phyloP scores from a whole-genome alignment of 2,888 invertebrate genomes.

The Agriopis marginaria region DNA sequence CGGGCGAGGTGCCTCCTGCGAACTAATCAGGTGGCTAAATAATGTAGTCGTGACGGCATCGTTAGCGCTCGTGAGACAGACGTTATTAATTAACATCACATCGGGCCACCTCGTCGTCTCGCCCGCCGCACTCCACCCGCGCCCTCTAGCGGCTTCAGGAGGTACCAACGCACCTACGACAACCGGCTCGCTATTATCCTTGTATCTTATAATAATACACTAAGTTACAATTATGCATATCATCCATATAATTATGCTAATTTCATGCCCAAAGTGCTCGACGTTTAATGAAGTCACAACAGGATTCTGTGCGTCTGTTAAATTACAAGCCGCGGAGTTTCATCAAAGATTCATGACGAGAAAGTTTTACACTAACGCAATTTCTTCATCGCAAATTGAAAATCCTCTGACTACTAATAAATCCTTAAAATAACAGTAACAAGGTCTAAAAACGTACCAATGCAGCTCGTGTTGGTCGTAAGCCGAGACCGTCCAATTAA shows the following conservation, averaged over 20 bases:
- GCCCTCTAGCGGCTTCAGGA: conserved; percentile 45
- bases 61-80: conserved; percentile 83
- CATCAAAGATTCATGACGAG: conserved; percentile 11
- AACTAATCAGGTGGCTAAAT: conserved; percentile 86
- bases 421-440: neutral
- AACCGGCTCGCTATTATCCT: conserved; percentile 33
- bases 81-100: conserved; percentile 85
- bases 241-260: conserved; percentile 31
- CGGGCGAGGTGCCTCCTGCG: conserved; percentile 74
- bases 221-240: conserved; percentile 32
- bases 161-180: conserved; percentile 29
- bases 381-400: neutral
- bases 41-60: conserved; percentile 84
- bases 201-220: conserved; percentile 34
- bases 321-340: conserved; percentile 1
- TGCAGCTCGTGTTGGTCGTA: conserved; percentile 47
- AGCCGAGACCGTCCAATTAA: conserved; percentile 66
- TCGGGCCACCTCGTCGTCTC: conserved; percentile 55
- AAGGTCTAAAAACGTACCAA: neutral
- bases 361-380: conserved; percentile 2
- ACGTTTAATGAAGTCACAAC: conserved; percentile 31
- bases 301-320: conserved; percentile 6
- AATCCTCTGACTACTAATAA: neutral
- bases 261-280: conserved; percentile 25
- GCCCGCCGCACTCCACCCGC: conserved; percentile 41